Conservation (phyloP, 92 coral and sea anemone species). For the Epizoanthus illoricatus region DNA sequence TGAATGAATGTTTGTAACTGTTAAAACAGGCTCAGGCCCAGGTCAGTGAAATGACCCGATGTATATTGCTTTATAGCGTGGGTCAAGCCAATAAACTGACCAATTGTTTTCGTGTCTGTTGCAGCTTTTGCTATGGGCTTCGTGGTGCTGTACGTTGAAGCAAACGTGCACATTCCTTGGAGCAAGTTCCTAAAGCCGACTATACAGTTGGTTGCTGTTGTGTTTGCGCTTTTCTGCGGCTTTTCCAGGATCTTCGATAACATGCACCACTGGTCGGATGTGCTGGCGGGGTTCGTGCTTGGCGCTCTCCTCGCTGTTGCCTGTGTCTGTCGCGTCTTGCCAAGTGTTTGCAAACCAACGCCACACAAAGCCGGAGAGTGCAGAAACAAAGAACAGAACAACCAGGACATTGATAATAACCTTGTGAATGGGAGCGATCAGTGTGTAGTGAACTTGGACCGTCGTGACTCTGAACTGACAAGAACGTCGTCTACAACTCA, state of each 20-base stretch:
- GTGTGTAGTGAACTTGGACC: slow-evolving; percentile 11
- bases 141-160: slow-evolving; percentile 56
- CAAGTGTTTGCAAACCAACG: slow-evolving; percentile 1
- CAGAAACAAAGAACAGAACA: not conserved
- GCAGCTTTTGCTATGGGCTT: slow-evolving; percentile 67
- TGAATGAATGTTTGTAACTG: no score
- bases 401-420: not conserved
- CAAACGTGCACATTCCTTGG: slow-evolving; percentile 37
- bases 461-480: slow-evolving; percentile 6
- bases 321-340: slow-evolving; percentile 5
- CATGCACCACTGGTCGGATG: slow-evolving; percentile 89
- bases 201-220: slow-evolving; percentile 59
- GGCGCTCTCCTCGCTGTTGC: slow-evolving; percentile 60
- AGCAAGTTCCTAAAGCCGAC: slow-evolving; percentile 66
- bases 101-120: not conserved
- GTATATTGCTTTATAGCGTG: no score
- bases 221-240: slow-evolving; percentile 67
- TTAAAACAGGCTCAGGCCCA: no score
- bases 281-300: slow-evolving; percentile 66
- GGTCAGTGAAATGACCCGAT: no score
- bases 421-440: not conserved
- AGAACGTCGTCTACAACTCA: not conserved
- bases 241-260: slow-evolving; percentile 79
- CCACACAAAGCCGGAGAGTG: not conserved
- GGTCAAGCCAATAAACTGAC: no score